These are phyloP conservation scores for Drosophila parvula DNA, from an alignment of 1,140 invertebrate genomes.

Conservation along the genomic window DNA sequence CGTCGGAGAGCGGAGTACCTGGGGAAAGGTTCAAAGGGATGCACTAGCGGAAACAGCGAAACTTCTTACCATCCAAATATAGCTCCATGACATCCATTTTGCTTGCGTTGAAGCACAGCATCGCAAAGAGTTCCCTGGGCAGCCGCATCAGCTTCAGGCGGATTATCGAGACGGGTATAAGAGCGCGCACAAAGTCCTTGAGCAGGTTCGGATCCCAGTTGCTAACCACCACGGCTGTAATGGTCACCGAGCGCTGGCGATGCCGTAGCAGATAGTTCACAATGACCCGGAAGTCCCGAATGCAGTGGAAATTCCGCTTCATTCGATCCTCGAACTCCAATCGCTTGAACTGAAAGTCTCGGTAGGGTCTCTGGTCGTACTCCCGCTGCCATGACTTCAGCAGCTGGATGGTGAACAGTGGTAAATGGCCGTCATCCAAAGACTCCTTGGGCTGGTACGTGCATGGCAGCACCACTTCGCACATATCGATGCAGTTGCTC, in stretches of 20 bases:
- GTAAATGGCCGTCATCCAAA: background rate
- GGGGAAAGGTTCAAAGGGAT: background rate
- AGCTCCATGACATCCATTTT: slow-evolving; percentile 52
- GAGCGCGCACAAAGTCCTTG: slow-evolving; percentile 46
- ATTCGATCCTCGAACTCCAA: slow-evolving; percentile 71
- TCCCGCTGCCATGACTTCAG: slow-evolving; percentile 77
- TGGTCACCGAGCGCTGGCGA: slow-evolving; percentile 23
- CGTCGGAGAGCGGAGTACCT: slow-evolving; percentile 53
- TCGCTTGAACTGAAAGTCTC: slow-evolving; percentile 56
- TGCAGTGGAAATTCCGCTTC: slow-evolving; percentile 48
- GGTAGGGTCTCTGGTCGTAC: slow-evolving; percentile 73
- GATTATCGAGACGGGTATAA: slow-evolving; percentile 33
- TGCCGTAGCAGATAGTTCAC: slow-evolving; percentile 55
- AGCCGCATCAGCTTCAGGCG: slow-evolving; percentile 64
- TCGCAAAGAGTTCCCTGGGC: slow-evolving; percentile 65
- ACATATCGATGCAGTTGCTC: slow-evolving; percentile 40
- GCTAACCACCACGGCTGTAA: slow-evolving; percentile 36
- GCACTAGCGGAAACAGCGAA: background rate
- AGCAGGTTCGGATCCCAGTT: slow-evolving; percentile 44
- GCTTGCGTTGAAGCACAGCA: slow-evolving; percentile 46
- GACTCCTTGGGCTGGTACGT: slow-evolving; percentile 1
- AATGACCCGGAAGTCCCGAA: slow-evolving; percentile 59
- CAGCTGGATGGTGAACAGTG: slow-evolving; percentile 49
- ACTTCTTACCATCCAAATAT: slow-evolving; percentile 63
- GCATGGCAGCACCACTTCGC: slow-evolving; percentile 49